Evolutionary conservation across 1,140 invertebrate species (phyloP).

Genomic region (Drosophila oshimai): DNA sequence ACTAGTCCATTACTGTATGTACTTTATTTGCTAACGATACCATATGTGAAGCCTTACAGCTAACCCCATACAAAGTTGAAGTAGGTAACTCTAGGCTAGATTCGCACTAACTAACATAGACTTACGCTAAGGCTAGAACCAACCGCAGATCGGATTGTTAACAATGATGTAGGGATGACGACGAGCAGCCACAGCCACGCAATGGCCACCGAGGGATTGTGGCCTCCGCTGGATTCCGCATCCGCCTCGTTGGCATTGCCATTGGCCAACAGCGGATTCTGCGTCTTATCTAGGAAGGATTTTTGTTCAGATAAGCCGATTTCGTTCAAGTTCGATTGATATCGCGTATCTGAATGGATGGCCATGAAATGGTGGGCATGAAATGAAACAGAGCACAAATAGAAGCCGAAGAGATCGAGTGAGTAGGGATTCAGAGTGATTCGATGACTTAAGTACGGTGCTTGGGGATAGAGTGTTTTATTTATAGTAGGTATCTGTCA

Average conservation of each 20-base stretch:
- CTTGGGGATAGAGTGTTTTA: neutral
- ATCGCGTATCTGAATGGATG: conserved; percentile 85
- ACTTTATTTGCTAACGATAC: conserved; percentile 13
- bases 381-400: conserved; percentile 31
- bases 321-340: conserved; percentile 88
- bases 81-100: conserved; percentile 36
- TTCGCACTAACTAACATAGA: conserved; percentile 48
- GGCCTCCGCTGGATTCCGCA: conserved; percentile 30
- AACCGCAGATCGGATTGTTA: conserved; percentile 25
- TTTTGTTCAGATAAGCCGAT: conserved; percentile 89
- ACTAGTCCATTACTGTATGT: conserved; percentile 42
- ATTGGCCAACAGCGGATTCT: conserved; percentile 74
- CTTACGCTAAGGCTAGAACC: conserved; percentile 41
- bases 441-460: neutral
- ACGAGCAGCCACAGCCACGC: conserved; percentile 40
- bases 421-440: conserved; percentile 12
- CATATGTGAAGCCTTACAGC: conserved; percentile 43
- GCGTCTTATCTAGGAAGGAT: conserved; percentile 83
- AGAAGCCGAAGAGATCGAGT: conserved; percentile 44
- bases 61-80: conserved; percentile 4
- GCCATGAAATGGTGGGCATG: conserved; percentile 37
- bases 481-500: neutral
- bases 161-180: conserved; percentile 32
- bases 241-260: conserved; percentile 63
- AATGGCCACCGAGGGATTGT: conserved; percentile 36